Evolutionary conservation across 2,888 invertebrate species (phyloP), one percentile per base, ranked within the genome.

Genomic region (Brachylomia viminalis): DNA sequence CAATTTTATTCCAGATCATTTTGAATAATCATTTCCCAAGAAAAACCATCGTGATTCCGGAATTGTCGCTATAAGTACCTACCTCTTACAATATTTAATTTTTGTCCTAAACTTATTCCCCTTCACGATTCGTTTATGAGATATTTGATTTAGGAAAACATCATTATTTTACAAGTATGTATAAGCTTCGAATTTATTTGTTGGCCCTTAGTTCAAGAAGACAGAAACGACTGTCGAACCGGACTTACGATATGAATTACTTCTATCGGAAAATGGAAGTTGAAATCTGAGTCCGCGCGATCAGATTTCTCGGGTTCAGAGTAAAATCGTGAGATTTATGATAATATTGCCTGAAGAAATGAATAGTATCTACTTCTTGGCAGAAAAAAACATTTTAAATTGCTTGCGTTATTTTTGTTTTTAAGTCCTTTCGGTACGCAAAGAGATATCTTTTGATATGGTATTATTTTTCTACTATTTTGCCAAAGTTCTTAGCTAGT

Each of bases 261-360:
- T 72, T 82, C 61, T 59, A 77, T 85, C 78, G 83, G 86, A 69
- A 82, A 82, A 85, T 83, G 64, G 83, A 71, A 82, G 78, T 82
- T 72, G 83, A 83, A 85, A 83, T 72, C 78, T 45, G 78, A 85
- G 67, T 58, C 49, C 49, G 56, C 78, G 56, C 49, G 70, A 85
- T 85, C 86, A 72, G 66, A 62, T 83, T 72, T 67, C 85, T 70
- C 47, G 69, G 49, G 45, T 62, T 62, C 80, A 59, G 58, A 64
- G 71, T 58, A 69, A 77, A 77, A 62, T 71, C 56, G 59, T 42
- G 54, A 72, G 73, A 83, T 72, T 83, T 85, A 77, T 85, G 56
- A 74, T 62, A 69, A 78, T 77, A 77, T 85, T 85, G 65, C 59
- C 52, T 64, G 49, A 64, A 71, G 73, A 61, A 65, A 64, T 72